These are phyloP conservation scores for Bubo blakistoni DNA, from an alignment of 2,113 vertebrate species.

Conservation along the genomic window DNA sequence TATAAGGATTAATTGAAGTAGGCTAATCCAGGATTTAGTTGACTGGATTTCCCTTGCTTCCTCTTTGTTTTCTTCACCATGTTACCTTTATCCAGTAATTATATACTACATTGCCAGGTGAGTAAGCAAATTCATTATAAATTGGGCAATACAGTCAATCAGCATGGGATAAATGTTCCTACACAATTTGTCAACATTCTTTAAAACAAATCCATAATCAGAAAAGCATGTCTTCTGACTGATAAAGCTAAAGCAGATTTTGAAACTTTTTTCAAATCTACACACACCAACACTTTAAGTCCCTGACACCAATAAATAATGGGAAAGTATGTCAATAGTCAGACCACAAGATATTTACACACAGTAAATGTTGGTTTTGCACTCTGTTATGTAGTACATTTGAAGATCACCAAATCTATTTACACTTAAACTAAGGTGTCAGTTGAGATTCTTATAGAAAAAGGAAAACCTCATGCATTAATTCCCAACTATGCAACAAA, in stretches of 20 bases:
- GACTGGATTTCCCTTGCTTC: conserved; percentile 57
- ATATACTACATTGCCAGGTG: background rate
- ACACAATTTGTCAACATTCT: background rate
- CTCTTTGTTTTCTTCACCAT: conserved; percentile 44
- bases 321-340: background rate
- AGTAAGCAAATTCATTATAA: background rate
- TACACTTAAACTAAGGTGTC: background rate
- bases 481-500: background rate
- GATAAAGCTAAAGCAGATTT: background rate
- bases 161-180: background rate
- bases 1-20: conserved; percentile 63
- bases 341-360: background rate
- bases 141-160: background rate
- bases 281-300: background rate
- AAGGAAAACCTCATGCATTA: background rate
- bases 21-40: conserved; percentile 62
- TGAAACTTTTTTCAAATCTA: background rate
- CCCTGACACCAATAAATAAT: background rate
- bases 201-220: background rate
- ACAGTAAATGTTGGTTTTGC: background rate
- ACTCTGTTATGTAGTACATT: background rate
- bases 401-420: background rate
- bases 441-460: background rate
- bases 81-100: conserved; percentile 23
- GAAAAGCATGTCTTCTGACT: background rate